Evolutionary conservation across 2,888 invertebrate genomes (phyloP).

Genomic region (Drosophila anomalata): DNA sequence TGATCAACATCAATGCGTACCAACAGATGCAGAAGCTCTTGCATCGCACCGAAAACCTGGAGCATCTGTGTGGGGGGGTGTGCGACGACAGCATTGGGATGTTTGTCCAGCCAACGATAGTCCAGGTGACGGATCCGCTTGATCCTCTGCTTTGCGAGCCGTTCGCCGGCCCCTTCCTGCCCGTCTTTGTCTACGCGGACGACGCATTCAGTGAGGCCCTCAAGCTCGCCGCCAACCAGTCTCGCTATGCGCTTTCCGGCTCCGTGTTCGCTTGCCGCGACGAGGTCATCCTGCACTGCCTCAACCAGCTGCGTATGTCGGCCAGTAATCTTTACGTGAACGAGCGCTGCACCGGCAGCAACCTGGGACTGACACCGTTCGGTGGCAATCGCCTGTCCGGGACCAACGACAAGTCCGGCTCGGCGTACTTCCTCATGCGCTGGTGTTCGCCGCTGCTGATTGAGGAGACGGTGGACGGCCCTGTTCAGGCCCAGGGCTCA

Average conservation of each 20-base stretch:
- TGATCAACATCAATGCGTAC: constrained; percentile 25
- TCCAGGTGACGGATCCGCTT: constrained; percentile 32
- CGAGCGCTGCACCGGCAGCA: constrained; percentile 47
- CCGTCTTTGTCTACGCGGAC: constrained; percentile 43
- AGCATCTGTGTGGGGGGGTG: constrained; percentile 37
- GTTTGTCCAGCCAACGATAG: constrained; percentile 39
- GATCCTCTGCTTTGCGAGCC: constrained; percentile 43
- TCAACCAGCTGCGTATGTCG: constrained; percentile 43
- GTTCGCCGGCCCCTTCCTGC: constrained; percentile 38
- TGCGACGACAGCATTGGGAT: constrained; percentile 30
- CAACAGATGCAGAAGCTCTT: constrained; percentile 21
- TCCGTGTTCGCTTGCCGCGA: constrained; percentile 43
- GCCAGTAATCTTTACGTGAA: constrained; percentile 51
- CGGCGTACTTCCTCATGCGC: constrained; percentile 50
- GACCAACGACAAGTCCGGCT: constrained; percentile 50
- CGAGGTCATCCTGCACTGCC: constrained; percentile 40
- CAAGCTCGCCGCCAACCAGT: constrained; percentile 42
- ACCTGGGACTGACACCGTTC: constrained; percentile 37
- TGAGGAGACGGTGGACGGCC: constrained; percentile 39
- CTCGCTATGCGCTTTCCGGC: constrained; percentile 38
- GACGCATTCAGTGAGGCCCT: constrained; percentile 39
- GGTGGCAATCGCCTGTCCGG: constrained; percentile 49
- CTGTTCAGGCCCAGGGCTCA: not conserved
- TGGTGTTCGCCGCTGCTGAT: constrained; percentile 49
- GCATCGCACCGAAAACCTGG: constrained; percentile 8